Evolutionary conservation across 64 coral and sea anemone genomes (phyloP).

Genomic region (Stichodactyla mertensii): DNA sequence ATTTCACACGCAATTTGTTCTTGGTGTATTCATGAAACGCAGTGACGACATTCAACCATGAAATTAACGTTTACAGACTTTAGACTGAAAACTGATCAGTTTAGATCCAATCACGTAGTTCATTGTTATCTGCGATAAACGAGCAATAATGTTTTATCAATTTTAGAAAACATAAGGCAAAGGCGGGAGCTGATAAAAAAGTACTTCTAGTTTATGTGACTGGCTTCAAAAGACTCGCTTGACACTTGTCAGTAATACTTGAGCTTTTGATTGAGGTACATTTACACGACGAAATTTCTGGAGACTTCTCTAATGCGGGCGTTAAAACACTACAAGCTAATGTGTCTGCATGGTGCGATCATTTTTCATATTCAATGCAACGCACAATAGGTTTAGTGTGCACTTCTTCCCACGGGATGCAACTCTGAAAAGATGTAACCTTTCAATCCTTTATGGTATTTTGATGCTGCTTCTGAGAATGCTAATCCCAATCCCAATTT

Average conservation of each 20-base stretch:
- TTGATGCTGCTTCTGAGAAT: too few relatives aligned
- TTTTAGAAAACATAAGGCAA: background rate
- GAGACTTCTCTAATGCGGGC: background rate
- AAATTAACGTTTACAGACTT: constrained; percentile 5
- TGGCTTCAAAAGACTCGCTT: background rate
- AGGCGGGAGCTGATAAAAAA: background rate
- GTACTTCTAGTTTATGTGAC: background rate
- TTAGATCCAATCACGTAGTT: background rate
- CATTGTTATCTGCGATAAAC: background rate
- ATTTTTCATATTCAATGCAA: too few relatives aligned
- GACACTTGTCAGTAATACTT: background rate
- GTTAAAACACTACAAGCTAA: background rate
- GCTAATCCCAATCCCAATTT: too few relatives aligned
- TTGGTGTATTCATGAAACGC: background rate
- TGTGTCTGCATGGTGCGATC: background rate
- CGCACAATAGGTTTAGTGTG: too few relatives aligned
- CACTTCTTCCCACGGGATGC: too few relatives aligned
- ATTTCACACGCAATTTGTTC: background rate
- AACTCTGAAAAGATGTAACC: too few relatives aligned
- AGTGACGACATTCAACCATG: background rate
- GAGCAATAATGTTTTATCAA: constrained; percentile 2
- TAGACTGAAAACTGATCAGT: background rate
- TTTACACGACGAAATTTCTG: background rate
- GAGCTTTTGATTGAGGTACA: background rate
- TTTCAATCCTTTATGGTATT: too few relatives aligned